Base-by-base conservation (phyloP, 2,888 invertebrate genomes). In the Platycheirus albimanus region DNA sequence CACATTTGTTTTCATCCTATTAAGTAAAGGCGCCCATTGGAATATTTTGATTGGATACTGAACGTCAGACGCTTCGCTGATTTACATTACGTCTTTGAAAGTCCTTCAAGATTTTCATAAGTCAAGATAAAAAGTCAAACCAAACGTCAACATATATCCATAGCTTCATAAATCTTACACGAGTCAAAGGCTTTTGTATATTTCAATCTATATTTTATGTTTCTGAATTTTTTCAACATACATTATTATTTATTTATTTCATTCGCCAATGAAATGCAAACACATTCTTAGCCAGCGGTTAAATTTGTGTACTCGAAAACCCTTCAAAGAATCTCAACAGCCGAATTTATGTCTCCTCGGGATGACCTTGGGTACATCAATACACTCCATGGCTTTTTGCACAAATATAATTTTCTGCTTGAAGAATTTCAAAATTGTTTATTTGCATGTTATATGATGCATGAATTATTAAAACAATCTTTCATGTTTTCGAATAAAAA, bases 391-490 rank as follows among this genome's bases (percentile, higher is more conserved):
- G n/a, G 24, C 24, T 24, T 24, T 24, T 24, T 24, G 3, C 24
- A 24, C n/a, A 13, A 5, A 49, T 7, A 77, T 49, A 45, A 63
- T 28, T 70, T 76, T 54, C 36, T n/a, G 30, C 41, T 36, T 56
- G 8, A 49, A n/a, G 49, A 52, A 70, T 70, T 0, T 64, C 38
- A 30, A 64, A 70, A 47, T 30, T 56, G 63, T 70, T 63, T 64
- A 56, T 56, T 52, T 24, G 24, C 24, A 24, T n/a, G n/a, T 24
- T 24, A 43, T 70, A 69, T 64, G 63, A 47, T 70, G 49, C 41
- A 11, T 77, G 49, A 47, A 77, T 64, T 63, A 56, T 63, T 63
- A 63, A 76, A 63, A 47, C 11, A n/a, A 19, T 67, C 20, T 58
- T 63, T 58, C 30, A 15, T 49, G 51, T 41, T 58, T 43, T 10